phyloP scores from a whole-genome alignment of 2,888 invertebrate genomes.

The Amiota mariae region DNA sequence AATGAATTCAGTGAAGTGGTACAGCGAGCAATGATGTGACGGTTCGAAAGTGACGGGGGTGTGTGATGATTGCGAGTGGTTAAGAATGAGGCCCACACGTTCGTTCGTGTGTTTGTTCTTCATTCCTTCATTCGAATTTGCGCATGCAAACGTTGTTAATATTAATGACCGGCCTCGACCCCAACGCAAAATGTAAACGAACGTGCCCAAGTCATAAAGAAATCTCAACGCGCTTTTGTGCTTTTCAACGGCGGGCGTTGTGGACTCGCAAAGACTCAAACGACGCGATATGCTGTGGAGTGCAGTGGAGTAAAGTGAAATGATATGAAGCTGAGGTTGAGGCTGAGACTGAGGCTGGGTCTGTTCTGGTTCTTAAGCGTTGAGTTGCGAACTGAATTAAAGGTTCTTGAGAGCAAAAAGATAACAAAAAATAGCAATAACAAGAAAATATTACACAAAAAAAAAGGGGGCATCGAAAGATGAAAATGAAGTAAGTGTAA shows the following conservation, averaged over 20 bases:
- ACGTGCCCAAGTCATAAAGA: conserved; percentile 66
- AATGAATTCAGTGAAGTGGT: no score
- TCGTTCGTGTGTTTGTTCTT: conserved; percentile 42
- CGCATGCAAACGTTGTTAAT: conserved; percentile 42
- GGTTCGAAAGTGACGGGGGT: conserved; percentile 43
- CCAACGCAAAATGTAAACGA: conserved; percentile 49
- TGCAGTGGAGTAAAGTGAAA: neutral
- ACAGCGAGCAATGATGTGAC: no score
- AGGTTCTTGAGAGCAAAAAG: conserved; percentile 33
- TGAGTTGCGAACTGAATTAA: conserved; percentile 34
- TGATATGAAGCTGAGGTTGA: neutral
- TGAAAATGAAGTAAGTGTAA: conserved; percentile 32
- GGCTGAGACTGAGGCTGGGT: conserved; percentile 6
- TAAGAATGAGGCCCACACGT: neutral
- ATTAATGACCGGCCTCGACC: conserved; percentile 70
- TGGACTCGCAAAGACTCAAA: conserved; percentile 39
- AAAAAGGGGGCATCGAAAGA: no score
- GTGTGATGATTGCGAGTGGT: neutral
- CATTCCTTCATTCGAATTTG: conserved; percentile 46
- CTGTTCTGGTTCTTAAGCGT: conserved; percentile 45
- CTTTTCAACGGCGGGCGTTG: conserved; percentile 42
- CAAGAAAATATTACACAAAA: conserved; percentile 32
- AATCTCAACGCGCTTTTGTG: conserved; percentile 48
- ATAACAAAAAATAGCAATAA: conserved; percentile 41
- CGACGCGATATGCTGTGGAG: neutral